Conservation (phyloP, 2,113 vertebrate genomes). For the Plecotus auritus region DNA sequence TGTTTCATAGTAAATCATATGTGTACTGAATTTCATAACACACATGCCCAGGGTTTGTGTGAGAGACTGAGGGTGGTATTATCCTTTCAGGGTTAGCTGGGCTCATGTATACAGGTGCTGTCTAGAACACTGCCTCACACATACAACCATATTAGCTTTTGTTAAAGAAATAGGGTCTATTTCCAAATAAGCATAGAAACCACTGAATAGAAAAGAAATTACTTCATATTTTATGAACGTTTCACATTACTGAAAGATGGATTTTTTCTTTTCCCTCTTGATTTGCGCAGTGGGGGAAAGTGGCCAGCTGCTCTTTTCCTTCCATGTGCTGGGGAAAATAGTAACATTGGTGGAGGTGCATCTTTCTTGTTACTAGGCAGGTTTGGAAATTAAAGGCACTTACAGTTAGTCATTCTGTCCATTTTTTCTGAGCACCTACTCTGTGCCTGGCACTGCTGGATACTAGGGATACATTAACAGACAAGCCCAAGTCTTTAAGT, state of each 20-base stretch:
- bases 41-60: neutral
- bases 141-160: neutral
- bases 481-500: neutral
- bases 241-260: neutral
- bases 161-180: neutral
- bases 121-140: neutral
- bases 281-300: neutral
- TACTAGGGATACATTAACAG: too few relatives aligned
- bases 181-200: neutral
- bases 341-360: neutral
- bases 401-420: neutral
- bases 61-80: neutral
- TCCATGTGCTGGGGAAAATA: neutral
- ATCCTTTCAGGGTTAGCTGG: neutral
- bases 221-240: neutral
- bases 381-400: neutral
- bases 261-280: neutral
- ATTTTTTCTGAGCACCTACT: neutral
- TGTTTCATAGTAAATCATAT: neutral
- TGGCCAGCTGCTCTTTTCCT: neutral
- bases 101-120: neutral
- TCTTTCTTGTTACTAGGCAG: neutral
- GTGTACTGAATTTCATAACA: neutral
- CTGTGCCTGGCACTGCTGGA: neutral
- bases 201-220: neutral